Base-by-base conservation (phyloP, 2,113 vertebrate species). In the Agapornis roseicollis region DNA sequence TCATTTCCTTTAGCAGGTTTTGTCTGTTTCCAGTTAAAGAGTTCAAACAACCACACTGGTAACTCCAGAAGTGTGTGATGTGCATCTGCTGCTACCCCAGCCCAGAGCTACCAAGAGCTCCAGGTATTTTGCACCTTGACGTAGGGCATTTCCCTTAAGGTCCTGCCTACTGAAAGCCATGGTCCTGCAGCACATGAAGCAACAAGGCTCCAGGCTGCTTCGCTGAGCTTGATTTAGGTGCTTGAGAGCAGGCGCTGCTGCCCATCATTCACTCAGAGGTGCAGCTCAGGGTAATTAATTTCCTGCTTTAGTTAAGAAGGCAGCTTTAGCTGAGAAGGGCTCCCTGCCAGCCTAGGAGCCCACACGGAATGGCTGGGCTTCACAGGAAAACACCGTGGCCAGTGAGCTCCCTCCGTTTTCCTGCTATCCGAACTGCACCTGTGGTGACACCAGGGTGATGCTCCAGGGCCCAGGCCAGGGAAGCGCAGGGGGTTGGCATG, bases 181-280 rank as follows among this genome's bases (percentile, higher is more conserved):
- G 1, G 41, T 58, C 64, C 16, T 47, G 27, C 20, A 80, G 76
- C 72, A 29, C 0, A 3, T 16, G 11, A 7, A 78, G 50, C 1
- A 0, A 37, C 1, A 2, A 76, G 22, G 53, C 11, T 35, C 22
- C 0, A 0, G 41, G 12, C 25, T 58, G 46, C 93, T 74, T 44
- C 1, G 0, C 39, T 58, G 37, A 64, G 13, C 35, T 78, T 25
- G n/a, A 31, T 71, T 46, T 35, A 39, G 33, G n/a, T 6, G 0
- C 50, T 31, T 3, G 2, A 88, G 55, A 33, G 42, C 13, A 8
- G 42, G 35, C 33, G 25, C 23, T 2, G 1, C 25, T 66, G 61
- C 88, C 49, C 14, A 1, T 70, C 55, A 8, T 44, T 73, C 65
- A 17, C 58, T 19, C 49, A 28, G 80, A 85, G 47, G 23, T 47